Base-by-base conservation (phyloP, 2,888 invertebrate genomes). In the Ephialtes manifestator region DNA sequence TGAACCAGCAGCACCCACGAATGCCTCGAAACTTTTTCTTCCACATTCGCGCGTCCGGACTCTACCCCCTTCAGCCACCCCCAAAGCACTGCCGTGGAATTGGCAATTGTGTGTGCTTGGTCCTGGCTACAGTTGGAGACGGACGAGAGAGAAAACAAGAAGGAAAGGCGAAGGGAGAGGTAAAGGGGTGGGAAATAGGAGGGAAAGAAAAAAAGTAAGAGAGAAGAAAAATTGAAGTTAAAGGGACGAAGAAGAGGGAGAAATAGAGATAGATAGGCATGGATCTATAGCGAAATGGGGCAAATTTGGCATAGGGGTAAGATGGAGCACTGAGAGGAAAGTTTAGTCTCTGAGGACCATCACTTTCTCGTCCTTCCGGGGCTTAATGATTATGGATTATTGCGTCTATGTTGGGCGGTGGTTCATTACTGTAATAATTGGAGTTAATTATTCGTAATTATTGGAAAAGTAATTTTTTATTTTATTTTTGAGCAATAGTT, bases 11-110 rank as follows among this genome's bases (percentile, higher is more conserved):
- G 1, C 39, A 80, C 48, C 80, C 87, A 76, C 75, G 77, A 79
- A 86, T 78, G 75, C 81, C 84, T 78, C 71, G 70, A 78, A 83
- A 83, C 83, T 83, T 83, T 83, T 82, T 83, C 78, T 74, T 83
- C 78, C 68, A 77, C 78, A 78, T 74, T 81, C 81, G 74, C 68
- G 83, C 78, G 72, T 70, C 58, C 78, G 78, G 55, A 58, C 68
- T 68, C 55, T n/a, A 24, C 28, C 65, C 39, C 39, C 48, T 7
- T 31, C 63, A n/a, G n/a, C 31, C 31, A 7, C 24, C 43, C 39
- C 68, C 20, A 72, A 65, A 63, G 71, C 53, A 72, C 35, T 65
- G 72, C 79, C 74, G 67, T 74, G 81, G 81, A 81, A 81, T 81
- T 81, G 81, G 46, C 81, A 81, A 81, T 81, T 81, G 81, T 81